Evolutionary conservation across 2,113 vertebrate genomes (phyloP).

Genomic region (Brachyhypopomus gauderio): DNA sequence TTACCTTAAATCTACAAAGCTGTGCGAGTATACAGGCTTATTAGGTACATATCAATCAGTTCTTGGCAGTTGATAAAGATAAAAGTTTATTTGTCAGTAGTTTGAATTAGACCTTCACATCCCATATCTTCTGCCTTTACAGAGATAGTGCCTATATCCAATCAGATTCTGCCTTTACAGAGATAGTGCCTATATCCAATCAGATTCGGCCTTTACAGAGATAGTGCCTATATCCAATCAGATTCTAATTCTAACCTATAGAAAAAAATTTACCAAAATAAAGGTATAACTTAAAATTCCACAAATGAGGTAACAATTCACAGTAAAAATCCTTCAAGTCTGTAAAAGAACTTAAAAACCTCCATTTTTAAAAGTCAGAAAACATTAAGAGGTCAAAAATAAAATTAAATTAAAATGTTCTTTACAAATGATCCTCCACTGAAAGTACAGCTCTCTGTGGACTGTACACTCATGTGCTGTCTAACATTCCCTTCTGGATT

Average conservation of each 20-base stretch:
- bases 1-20: background rate
- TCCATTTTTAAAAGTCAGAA: constrained; percentile 83
- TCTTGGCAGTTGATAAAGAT: constrained; percentile 84
- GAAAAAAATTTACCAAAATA: constrained; percentile 74
- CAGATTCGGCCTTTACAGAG: constrained; percentile 78
- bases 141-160: constrained; percentile 82
- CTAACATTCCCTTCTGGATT: constrained; percentile 77
- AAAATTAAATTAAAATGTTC: constrained; percentile 70
- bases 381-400: constrained; percentile 76
- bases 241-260: constrained; percentile 72
- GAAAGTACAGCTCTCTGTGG: constrained; percentile 68
- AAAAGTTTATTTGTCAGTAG: constrained; percentile 88
- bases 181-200: constrained; percentile 80
- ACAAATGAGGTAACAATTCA: constrained; percentile 98
- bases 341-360: constrained; percentile 88
- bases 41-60: constrained; percentile 73
- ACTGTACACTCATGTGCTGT: background rate
- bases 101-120: constrained; percentile 85
- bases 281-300: constrained; percentile 87
- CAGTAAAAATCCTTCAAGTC: constrained; percentile 98
- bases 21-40: background rate
- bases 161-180: constrained; percentile 80
- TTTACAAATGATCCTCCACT: constrained; percentile 86
- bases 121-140: constrained; percentile 84
- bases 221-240: constrained; percentile 76